Evolutionary conservation across 1,140 invertebrate genomes (phyloP).

Genomic region (Aphis gossypii): DNA sequence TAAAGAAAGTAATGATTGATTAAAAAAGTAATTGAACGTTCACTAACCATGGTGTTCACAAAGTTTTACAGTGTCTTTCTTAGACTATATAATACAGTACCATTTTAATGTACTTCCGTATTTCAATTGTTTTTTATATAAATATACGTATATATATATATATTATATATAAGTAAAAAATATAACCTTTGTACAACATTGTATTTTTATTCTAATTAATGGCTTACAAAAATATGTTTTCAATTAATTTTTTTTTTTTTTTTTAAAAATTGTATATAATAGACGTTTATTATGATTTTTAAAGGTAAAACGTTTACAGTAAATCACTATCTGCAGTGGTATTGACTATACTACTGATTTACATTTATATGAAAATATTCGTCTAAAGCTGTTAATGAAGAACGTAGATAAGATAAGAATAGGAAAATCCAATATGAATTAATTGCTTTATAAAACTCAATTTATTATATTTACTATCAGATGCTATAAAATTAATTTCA

Average conservation of each 20-base stretch:
- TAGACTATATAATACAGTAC: not conserved
- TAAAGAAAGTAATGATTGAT: not conserved
- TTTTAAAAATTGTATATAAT: not conserved
- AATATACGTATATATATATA: too few species aligned
- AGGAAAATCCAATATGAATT: too few species aligned
- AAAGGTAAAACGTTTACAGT: not conserved
- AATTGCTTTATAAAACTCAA: too few species aligned
- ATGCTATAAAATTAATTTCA: too few species aligned
- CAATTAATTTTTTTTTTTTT: not conserved
- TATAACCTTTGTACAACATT: not conserved
- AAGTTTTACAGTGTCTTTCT: not conserved
- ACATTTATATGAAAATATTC: too few species aligned
- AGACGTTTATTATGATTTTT: not conserved
- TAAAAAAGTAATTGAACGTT: conserved; percentile 6
- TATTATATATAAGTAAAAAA: not conserved
- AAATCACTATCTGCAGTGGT: too few species aligned
- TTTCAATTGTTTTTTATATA: not conserved
- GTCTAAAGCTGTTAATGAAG: too few species aligned
- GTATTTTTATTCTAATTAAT: not conserved
- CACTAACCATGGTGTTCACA: not conserved
- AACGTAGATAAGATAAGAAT: too few species aligned
- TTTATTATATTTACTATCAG: too few species aligned
- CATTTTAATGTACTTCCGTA: not conserved
- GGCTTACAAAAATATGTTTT: not conserved
- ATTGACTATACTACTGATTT: too few species aligned